Conservation (phyloP, 2,888 invertebrate genomes). For the Pharmacophagus antenor region DNA sequence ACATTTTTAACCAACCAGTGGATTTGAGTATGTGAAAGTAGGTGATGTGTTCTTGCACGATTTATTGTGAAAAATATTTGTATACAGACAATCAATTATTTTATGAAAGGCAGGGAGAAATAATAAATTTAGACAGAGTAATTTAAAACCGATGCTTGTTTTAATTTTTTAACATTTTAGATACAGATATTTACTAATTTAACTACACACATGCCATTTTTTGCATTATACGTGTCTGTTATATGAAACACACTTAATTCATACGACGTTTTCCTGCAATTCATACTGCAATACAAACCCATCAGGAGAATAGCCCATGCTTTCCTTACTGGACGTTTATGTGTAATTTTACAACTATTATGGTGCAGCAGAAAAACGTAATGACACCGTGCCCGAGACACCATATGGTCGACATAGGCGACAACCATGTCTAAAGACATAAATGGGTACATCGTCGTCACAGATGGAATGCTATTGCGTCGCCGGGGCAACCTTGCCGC, state of each 20-base stretch:
- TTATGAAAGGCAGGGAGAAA: no score
- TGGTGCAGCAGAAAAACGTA: conserved; percentile 62
- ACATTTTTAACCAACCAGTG: no score
- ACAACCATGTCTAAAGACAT: conserved; percentile 77
- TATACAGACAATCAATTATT: no score
- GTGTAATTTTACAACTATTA: conserved; percentile 56
- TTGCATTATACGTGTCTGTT: neutral
- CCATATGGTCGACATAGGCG: conserved; percentile 75
- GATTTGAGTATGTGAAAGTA: no score
- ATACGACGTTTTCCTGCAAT: conserved; percentile 18
- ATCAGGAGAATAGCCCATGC: conserved; percentile 14
- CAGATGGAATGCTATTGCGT: conserved; percentile 69
- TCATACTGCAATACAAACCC: conserved; percentile 10
- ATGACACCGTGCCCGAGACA: conserved; percentile 57
- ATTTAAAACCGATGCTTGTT: no score
- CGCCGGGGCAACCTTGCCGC: conserved; percentile 58
- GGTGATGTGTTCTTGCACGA: no score
- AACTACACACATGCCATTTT: neutral
- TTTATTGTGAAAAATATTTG: no score
- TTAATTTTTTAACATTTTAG: no score
- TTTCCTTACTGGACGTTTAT: conserved; percentile 21
- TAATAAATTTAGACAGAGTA: no score
- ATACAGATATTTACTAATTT: no score
- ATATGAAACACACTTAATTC: neutral
- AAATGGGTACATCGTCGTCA: conserved; percentile 79